Percentiles rank a stretch among this genome's conserved stretches.
These are phyloP conservation scores for Maniola hyperantus DNA, from an alignment of 2,888 invertebrate genomes.

Conservation along the genomic window DNA sequence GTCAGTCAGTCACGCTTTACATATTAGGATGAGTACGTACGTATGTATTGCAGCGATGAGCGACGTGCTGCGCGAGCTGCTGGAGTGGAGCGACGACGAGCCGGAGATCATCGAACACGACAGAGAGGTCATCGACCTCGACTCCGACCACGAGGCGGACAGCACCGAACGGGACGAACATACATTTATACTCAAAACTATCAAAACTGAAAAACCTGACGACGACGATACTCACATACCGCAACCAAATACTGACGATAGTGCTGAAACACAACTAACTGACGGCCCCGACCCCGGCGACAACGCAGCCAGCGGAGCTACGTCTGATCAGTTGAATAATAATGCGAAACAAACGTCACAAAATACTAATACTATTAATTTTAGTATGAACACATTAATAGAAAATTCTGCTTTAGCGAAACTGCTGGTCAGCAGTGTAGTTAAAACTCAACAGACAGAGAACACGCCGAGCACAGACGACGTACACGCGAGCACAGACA, in stretches of 20 bases:
- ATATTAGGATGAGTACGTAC: too few relatives aligned
- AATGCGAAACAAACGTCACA: not conserved
- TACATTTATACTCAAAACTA: not conserved
- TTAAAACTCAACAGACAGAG: not conserved
- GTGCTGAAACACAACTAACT: not conserved
- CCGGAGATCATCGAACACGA: conserved; percentile 1
- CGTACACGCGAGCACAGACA: too few relatives aligned
- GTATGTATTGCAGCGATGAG: not conserved
- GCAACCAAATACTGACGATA: not conserved
- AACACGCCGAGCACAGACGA: not conserved
- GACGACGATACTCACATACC: not conserved
- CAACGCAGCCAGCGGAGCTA: not conserved
- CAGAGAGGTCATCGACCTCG: not conserved
- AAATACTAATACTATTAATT: not conserved
- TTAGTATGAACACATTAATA: not conserved
- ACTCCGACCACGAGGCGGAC: not conserved
- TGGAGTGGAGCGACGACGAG: conserved; percentile 22
- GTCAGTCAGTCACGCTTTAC: too few relatives aligned
- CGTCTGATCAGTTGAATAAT: not conserved
- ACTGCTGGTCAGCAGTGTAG: too few relatives aligned
- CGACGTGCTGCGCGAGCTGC: not conserved
- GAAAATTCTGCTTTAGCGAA: not conserved
- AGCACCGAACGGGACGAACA: too few relatives aligned
- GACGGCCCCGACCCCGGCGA: not conserved
- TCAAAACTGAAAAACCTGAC: conserved; percentile 8